Base-by-base conservation (phyloP, 64 coral and sea anemone genomes). In the Cladopsammia gracilis region DNA sequence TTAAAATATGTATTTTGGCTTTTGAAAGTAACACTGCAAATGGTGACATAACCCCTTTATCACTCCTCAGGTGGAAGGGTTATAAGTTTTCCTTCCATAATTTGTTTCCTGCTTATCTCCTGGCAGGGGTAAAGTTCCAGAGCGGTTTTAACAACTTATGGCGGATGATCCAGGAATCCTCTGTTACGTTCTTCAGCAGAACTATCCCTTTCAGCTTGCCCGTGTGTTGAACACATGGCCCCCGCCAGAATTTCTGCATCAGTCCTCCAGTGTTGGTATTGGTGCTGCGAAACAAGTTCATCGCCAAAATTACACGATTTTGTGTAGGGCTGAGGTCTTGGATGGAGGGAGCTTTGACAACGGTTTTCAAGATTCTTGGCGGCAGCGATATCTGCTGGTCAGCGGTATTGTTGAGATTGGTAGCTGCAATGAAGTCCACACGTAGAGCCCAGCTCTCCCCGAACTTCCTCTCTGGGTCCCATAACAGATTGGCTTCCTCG, bases 381-480 rank as follows among this genome's bases (percentile, higher is more conserved):
- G 93, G 93, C 25, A 91, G 42, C 22, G 83, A 59, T 1, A 91
- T 15, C 62, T 95, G 93, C 70, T 95, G 93, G 5, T 72, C 7
- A 23, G 43, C 58, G 13, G 93, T 95, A 75, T 95, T 91, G 93
- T 95, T 67, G 19, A 94, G 75, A 48, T 97, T 94, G 16, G 71
- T 86, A 6, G 93, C 93, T 15, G 93, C 93, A 49, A 95, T 95
- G 53, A 95, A 95, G 10, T 93, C 92, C 0, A 97, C 91, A 14
- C 91, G 58, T 72, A 90, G 83, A 11, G 95, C 91, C 95, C 95
- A 97, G 8, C 95, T 91, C 22, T 76, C 70, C 46, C 95, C 95
- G 26, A 97, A 97, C 42, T 94, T 93, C 62, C 85, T 89, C 24
- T 97, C 95, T 34, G 95, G 95, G 13, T 26, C 62, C 1, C 91